phyloP scores from a whole-genome alignment of 2,797 vertebrate genomes.

The Xenops minutus region DNA sequence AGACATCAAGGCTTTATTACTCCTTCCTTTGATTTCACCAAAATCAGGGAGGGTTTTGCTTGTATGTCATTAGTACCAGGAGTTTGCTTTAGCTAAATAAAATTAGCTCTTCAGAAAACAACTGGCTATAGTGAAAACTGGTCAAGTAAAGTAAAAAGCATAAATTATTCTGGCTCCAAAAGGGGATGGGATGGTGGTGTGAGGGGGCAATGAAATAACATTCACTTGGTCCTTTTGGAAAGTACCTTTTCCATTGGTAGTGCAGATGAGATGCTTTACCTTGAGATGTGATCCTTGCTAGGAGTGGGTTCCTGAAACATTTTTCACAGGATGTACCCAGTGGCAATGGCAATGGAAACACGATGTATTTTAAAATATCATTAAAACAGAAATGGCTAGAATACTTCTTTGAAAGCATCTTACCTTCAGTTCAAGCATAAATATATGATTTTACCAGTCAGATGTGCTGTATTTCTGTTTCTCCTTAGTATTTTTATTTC shows the following conservation, averaged over 20 bases:
- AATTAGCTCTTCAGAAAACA: neutral
- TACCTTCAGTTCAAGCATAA: neutral
- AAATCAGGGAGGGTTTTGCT: neutral
- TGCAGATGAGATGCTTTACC: neutral
- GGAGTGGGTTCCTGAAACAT: neutral
- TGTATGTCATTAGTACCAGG: neutral
- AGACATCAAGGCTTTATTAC: neutral
- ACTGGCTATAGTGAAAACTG: neutral
- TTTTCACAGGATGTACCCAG: neutral
- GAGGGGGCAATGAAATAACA: neutral
- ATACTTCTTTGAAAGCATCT: neutral
- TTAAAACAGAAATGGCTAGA: neutral
- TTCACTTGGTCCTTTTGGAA: neutral
- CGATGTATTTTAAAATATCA: neutral
- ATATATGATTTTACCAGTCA: neutral
- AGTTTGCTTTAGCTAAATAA: neutral
- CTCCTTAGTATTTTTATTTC: neutral
- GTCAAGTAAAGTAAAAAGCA: neutral
- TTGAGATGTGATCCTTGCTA: neutral
- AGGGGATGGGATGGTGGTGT: rapidly evolving
- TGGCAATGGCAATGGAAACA: neutral
- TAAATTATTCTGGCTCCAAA: neutral
- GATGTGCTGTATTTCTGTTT: neutral
- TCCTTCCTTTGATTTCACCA: neutral
- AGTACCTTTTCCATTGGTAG: neutral